Evolutionary conservation across 2,888 invertebrate genomes (phyloP).

Genomic region (Diarsia brunnea): DNA sequence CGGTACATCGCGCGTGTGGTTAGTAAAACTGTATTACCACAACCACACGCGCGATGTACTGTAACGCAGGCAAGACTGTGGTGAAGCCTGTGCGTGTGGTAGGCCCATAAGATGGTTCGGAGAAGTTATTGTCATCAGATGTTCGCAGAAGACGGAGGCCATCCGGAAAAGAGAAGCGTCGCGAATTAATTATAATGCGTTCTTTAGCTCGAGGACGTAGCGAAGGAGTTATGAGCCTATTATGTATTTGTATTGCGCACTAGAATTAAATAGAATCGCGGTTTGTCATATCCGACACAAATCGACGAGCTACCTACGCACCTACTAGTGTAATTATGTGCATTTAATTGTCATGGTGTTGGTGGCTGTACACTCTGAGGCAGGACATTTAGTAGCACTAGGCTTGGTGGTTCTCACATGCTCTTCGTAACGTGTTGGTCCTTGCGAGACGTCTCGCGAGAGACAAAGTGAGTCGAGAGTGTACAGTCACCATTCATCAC

Average conservation of each 20-base stretch:
- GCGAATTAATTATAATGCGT: constrained; percentile 48
- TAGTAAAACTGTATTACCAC: too few relatives aligned
- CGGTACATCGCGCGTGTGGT: too few relatives aligned
- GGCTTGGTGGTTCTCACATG: too few relatives aligned
- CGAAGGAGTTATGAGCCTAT: constrained; percentile 28
- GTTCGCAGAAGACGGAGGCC: constrained; percentile 47
- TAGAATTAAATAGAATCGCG: constrained; percentile 45
- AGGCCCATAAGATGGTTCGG: constrained; percentile 38
- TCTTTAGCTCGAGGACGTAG: constrained; percentile 25
- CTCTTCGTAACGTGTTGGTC: not conserved
- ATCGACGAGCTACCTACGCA: not conserved
- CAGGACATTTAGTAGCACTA: not conserved
- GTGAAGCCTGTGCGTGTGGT: too few relatives aligned
- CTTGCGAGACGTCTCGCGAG: not conserved
- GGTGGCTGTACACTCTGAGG: not conserved
- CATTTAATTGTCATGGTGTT: not conserved
- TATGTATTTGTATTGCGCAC: constrained; percentile 40
- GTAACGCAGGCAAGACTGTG: too few relatives aligned
- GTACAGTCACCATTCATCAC: not conserved
- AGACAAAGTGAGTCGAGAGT: not conserved
- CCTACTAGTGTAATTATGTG: constrained; percentile 12
- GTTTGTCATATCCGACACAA: constrained; percentile 34
- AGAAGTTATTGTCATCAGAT: constrained; percentile 54
- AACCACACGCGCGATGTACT: too few relatives aligned
- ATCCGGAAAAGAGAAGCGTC: constrained; percentile 46